phyloP scores from a whole-genome alignment of 2,113 vertebrate species.

The Coregonus clupeaformis region DNA sequence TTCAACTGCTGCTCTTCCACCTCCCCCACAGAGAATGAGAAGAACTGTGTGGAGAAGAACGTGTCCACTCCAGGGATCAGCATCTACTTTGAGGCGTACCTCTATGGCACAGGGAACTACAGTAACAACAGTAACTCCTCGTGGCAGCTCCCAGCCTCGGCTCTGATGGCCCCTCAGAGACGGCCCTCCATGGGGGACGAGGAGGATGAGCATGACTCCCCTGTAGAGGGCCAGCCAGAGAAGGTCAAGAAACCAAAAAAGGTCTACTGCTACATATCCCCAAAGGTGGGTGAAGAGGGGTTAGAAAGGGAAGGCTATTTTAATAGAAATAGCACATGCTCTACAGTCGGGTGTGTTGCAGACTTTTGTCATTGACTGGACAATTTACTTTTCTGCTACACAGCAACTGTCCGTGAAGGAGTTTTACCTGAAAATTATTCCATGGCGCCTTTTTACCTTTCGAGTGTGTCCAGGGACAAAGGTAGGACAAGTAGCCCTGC shows the following conservation, averaged over 20 bases:
- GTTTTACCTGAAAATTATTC: constrained; percentile 99
- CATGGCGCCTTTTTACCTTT: constrained; percentile 97
- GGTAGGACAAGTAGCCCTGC: constrained; percentile 66
- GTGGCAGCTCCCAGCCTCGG: constrained; percentile 85
- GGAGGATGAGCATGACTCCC: constrained; percentile 87
- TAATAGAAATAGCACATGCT: not conserved
- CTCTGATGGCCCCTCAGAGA: constrained; percentile 82
- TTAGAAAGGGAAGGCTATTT: not conserved
- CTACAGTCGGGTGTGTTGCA: not conserved
- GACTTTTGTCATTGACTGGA: not conserved
- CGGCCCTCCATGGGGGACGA: constrained; percentile 87
- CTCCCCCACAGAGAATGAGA: constrained; percentile 86
- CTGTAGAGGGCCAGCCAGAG: constrained; percentile 86
- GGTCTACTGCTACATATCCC: constrained; percentile 98
- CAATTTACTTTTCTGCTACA: constrained; percentile 33
- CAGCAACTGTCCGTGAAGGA: constrained; percentile 99
- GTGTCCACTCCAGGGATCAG: constrained; percentile 95
- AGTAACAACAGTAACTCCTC: constrained; percentile 69
- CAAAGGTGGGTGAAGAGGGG: constrained; percentile 80
- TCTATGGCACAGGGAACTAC: constrained; percentile 89
- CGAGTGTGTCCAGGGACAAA: constrained; percentile 98
- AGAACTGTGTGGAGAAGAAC: constrained; percentile 92
- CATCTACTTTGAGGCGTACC: constrained; percentile 97
- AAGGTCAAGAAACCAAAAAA: constrained; percentile 99
- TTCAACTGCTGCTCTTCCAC: not conserved